These are phyloP conservation scores for Megalops atlanticus DNA, from an alignment of 2,113 vertebrate genomes.

Conservation along the genomic window DNA sequence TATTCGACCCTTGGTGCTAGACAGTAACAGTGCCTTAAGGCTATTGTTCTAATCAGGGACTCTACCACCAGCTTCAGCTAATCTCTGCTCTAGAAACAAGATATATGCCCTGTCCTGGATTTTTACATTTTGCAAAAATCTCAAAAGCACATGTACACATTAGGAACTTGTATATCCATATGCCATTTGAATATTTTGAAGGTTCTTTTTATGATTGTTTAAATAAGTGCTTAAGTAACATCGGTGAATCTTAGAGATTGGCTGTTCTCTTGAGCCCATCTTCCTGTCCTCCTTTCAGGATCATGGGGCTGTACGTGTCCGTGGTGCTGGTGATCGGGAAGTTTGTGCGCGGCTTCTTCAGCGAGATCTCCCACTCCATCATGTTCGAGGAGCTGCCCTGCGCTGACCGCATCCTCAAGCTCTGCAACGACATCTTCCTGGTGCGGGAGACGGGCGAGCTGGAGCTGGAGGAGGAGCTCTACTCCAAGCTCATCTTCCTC, in stretches of 20 bases:
- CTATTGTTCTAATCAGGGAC: too few species aligned
- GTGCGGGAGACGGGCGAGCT: slow-evolving; percentile 93
- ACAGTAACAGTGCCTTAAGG: too few species aligned
- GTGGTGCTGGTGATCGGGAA: slow-evolving; percentile 96
- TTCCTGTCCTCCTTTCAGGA: slow-evolving; percentile 74
- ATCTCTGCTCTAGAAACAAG: too few species aligned
- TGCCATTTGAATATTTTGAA: too few species aligned
- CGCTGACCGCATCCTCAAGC: slow-evolving; percentile 92
- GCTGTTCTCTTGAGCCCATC: neutral
- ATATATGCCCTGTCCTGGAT: too few species aligned
- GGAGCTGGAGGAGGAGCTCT: slow-evolving; percentile 93
- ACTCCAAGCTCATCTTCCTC: slow-evolving; percentile 96
- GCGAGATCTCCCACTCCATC: slow-evolving; percentile 96
- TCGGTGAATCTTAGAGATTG: neutral
- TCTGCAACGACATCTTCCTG: slow-evolving; percentile 96
- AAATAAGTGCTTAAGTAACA: too few species aligned
- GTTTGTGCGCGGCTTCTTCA: slow-evolving; percentile 96
- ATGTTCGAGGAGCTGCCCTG: slow-evolving; percentile 98
- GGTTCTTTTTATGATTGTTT: too few species aligned
- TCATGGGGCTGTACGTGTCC: slow-evolving; percentile 96
- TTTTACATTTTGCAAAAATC: too few species aligned
- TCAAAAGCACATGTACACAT: too few species aligned
- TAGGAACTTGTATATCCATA: too few species aligned
- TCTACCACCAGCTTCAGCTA: too few species aligned
- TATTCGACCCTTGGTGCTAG: too few species aligned